Conservation (phyloP, 2,888 invertebrate species). For the Phortica magna region DNA sequence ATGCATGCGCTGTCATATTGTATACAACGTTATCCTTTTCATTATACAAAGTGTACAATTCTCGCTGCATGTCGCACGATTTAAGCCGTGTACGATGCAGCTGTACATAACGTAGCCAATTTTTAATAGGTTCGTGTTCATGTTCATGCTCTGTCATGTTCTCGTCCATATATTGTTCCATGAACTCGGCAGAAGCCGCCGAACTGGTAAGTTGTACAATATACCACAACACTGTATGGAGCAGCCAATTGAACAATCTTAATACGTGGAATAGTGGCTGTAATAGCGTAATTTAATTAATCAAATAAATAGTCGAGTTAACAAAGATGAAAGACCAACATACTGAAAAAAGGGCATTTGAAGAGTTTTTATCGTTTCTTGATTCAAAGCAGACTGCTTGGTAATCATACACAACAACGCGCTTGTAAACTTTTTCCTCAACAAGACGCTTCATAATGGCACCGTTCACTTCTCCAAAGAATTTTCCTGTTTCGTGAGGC, state of each 20-base stretch:
- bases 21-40: slow-evolving; percentile 80
- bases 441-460: slow-evolving; percentile 87
- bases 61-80: slow-evolving; percentile 89
- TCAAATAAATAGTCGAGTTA: neutral
- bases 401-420: slow-evolving; percentile 89
- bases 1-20: slow-evolving; percentile 77
- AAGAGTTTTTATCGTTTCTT: slow-evolving; percentile 82
- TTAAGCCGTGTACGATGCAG: slow-evolving; percentile 89
- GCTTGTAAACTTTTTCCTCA: slow-evolving; percentile 86
- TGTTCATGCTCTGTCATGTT: slow-evolving; percentile 79
- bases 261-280: slow-evolving; percentile 82
- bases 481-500: slow-evolving; percentile 86
- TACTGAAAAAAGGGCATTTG: slow-evolving; percentile 82
- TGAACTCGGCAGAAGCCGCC: slow-evolving; percentile 78
- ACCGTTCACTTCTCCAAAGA: slow-evolving; percentile 91
- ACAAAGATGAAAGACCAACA: slow-evolving; percentile 56
- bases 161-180: slow-evolving; percentile 54
- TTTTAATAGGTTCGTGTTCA: slow-evolving; percentile 77
- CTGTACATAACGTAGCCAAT: slow-evolving; percentile 82
- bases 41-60: slow-evolving; percentile 79
- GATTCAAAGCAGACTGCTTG: slow-evolving; percentile 92
- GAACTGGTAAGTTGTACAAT: slow-evolving; percentile 79
- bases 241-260: slow-evolving; percentile 81
- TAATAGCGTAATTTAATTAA: slow-evolving; percentile 27
- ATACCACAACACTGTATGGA: slow-evolving; percentile 81